These are phyloP conservation scores for Cephalotes varians DNA, from an alignment of 2,888 invertebrate genomes.

Conservation along the genomic window DNA sequence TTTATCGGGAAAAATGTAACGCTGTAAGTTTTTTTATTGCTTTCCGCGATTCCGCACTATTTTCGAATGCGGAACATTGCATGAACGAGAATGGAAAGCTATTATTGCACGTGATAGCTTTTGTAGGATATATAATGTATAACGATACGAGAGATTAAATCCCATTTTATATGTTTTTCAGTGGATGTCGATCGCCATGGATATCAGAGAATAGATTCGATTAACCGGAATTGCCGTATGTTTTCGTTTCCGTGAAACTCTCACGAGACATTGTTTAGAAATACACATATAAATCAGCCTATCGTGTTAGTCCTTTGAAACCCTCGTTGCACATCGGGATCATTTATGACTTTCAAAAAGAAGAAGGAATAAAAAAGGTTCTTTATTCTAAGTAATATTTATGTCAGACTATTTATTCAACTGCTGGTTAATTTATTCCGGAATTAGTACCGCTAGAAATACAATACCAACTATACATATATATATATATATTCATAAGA, in stretches of 20 bases:
- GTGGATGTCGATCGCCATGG: slow-evolving; percentile 57
- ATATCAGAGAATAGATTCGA: slow-evolving; percentile 61
- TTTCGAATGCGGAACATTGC: slow-evolving; percentile 29
- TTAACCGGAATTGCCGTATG: slow-evolving; percentile 55
- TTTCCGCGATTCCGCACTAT: slow-evolving; percentile 16
- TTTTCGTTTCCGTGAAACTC: slow-evolving; percentile 53
- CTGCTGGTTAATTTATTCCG: slow-evolving; percentile 43
- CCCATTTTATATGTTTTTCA: slow-evolving; percentile 18
- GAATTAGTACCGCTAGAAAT: neutral
- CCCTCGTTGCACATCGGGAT: slow-evolving; percentile 53
- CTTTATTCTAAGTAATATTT: slow-evolving; percentile 48
- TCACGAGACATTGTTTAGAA: slow-evolving; percentile 55
- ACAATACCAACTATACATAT: neutral
- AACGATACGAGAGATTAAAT: slow-evolving; percentile 25
- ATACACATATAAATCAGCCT: slow-evolving; percentile 69
- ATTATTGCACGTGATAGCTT: slow-evolving; percentile 5
- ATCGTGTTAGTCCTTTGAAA: slow-evolving; percentile 54
- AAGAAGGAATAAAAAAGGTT: slow-evolving; percentile 2
- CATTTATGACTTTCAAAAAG: slow-evolving; percentile 32
- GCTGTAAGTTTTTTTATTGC: slow-evolving; percentile 10
- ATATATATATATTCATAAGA: no score
- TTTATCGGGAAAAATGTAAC: slow-evolving; percentile 20
- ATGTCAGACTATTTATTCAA: slow-evolving; percentile 49
- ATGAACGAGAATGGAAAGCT: slow-evolving; percentile 16
- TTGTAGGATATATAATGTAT: neutral